Evolutionary conservation across 2,113 vertebrate genomes (phyloP).

Genomic region (Edolisoma coerulescens): DNA sequence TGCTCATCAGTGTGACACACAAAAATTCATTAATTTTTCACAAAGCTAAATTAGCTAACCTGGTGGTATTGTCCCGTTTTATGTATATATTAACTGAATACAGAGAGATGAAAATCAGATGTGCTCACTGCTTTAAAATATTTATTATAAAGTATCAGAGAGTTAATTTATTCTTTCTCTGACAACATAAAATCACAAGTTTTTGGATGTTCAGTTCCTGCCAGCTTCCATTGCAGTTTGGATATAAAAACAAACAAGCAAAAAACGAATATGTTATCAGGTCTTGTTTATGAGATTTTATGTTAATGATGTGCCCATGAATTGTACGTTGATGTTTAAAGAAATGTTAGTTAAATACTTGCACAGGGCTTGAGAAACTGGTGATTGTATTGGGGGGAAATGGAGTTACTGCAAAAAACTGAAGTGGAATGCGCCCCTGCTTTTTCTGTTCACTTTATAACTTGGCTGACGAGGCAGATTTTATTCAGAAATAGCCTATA

Average conservation of each 20-base stretch:
- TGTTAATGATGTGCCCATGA: background rate
- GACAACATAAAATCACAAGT: background rate
- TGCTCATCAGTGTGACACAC: background rate
- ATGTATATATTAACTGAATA: background rate
- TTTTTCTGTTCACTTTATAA: background rate
- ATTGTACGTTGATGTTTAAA: background rate
- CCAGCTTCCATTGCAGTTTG: background rate
- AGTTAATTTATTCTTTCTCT: background rate
- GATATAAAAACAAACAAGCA: background rate
- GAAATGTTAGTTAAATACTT: background rate
- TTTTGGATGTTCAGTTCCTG: background rate
- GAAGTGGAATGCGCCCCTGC: background rate
- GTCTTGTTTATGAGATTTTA: background rate
- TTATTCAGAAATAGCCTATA: constrained; percentile 44
- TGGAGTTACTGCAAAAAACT: background rate
- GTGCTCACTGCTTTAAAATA: background rate
- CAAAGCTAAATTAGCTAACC: background rate
- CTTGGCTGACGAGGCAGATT: background rate
- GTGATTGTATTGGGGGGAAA: background rate
- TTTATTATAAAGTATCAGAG: background rate
- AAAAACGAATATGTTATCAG: background rate
- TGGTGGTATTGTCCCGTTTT: background rate
- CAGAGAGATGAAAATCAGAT: background rate
- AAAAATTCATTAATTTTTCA: background rate
- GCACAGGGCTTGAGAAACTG: background rate